Base-by-base conservation (phyloP, 2,888 invertebrate species). In the Drosophila gaucha region DNA sequence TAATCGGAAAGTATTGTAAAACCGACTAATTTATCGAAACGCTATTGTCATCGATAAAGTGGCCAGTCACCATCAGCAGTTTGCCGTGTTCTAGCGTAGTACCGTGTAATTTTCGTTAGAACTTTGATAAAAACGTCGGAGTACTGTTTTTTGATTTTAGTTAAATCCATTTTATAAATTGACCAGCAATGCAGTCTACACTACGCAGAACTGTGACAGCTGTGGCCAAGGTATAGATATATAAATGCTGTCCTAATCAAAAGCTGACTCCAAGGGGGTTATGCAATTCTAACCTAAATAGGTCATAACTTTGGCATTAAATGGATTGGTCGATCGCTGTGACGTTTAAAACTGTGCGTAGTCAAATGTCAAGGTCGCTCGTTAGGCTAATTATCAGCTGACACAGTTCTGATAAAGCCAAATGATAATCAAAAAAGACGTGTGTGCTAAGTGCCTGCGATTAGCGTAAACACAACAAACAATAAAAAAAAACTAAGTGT, bases 241-340 rank as follows among this genome's bases (percentile, higher is more conserved):
- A 35, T 33, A 18, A 36, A 3, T 3, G 14, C 38, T 6, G 39
- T 12, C 14, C n/a, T 31, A 36, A 26, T 24, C 44, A 18, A 20
- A 24, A 30, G 30, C 43, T 68, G 57, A 64, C n/a, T 41, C 36
- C 71, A 70, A 18, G 67, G 18, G 63, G 74, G 86, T 90, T 90
- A 90, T 90, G 90, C 90, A 90, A 90, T 87, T 84, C 83, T 71
- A 77, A 79, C 88, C 85, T 82, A 84, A 52, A 67, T 54, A 78
- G 74, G 64, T 60, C 72, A 67, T 56, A 74, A 60, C 52, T 67
- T 67, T 72, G 47, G 58, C 49, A 66, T 59, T 57, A 50, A 70
- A 35, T 58, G 64, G 57, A 57, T 24, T 46, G 26, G 36, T 28
- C 30, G 16, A 54, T 28, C 9, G 6, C 33, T 16, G 44, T 60